Evolutionary conservation across 2,888 invertebrate species (phyloP).

Genomic region (Plemyria rubiginata): DNA sequence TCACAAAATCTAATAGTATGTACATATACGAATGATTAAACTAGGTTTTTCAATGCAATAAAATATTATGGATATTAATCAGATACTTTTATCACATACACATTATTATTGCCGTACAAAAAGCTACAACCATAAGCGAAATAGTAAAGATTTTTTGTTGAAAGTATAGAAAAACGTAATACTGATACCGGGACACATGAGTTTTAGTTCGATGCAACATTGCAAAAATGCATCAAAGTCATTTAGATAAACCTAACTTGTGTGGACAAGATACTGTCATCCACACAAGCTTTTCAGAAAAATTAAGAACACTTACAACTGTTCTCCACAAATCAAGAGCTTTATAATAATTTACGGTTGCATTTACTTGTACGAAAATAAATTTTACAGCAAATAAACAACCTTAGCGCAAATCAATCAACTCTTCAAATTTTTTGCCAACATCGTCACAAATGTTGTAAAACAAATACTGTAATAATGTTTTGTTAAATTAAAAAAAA

Average conservation of each 20-base stretch:
- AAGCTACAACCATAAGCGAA: constrained; percentile 60
- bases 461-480: no score
- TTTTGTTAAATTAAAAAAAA: no score
- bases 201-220: constrained; percentile 24
- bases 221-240: constrained; percentile 36
- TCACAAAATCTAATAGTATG: constrained; percentile 74
- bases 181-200: constrained; percentile 49
- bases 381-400: constrained; percentile 19
- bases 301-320: constrained; percentile 19
- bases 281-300: constrained; percentile 23
- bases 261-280: constrained; percentile 34
- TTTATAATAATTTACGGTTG: constrained; percentile 8
- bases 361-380: constrained; percentile 5
- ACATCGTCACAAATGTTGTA: no score
- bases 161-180: constrained; percentile 62
- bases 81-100: constrained; percentile 79
- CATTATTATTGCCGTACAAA: constrained; percentile 59
- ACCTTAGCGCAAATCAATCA: constrained; percentile 1
- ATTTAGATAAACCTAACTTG: constrained; percentile 45
- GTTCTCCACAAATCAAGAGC: constrained; percentile 12
- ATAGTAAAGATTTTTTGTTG: constrained; percentile 58
- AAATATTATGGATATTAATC: constrained; percentile 73
- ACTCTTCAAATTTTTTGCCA: neutral
- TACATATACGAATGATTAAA: constrained; percentile 71
- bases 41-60: constrained; percentile 70